phyloP scores from a whole-genome alignment of 2,888 invertebrate species.

The Dastarcus helophoroides region DNA sequence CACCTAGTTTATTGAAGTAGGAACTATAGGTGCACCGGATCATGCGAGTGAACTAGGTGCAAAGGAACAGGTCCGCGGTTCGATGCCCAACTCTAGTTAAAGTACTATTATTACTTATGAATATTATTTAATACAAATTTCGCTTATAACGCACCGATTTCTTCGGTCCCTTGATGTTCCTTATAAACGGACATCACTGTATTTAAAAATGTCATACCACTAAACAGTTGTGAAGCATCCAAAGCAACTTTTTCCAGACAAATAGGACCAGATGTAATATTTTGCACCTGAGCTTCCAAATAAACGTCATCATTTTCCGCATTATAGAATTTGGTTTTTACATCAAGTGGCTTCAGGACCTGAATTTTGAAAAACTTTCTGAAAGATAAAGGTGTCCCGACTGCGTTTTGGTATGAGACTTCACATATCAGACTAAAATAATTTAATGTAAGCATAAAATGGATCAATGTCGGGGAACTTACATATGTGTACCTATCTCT shows the following conservation, averaged over 20 bases:
- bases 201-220: too few species aligned
- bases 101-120: too few species aligned
- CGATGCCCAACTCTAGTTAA: too few species aligned
- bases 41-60: too few species aligned
- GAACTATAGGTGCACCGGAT: too few species aligned
- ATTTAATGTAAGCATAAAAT: too few species aligned
- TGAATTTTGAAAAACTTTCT: conserved; percentile 97
- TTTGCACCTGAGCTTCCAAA: conserved; percentile 69
- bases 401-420: conserved; percentile 75
- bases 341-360: conserved; percentile 95
- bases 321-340: conserved; percentile 97
- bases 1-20: too few species aligned
- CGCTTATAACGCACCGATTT: too few species aligned
- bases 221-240: conserved; percentile 85
- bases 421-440: conserved; percentile 85
- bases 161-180: too few species aligned
- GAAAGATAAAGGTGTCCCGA: conserved; percentile 69
- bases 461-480: conserved; percentile 32
- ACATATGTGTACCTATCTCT: conserved; percentile 96
- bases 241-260: conserved; percentile 88
- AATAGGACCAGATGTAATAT: conserved; percentile 86
- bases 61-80: too few species aligned
- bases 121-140: conserved; percentile 1
- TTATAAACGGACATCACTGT: too few species aligned
- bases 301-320: conserved; percentile 73